Evolutionary conservation across 2,888 invertebrate species (phyloP).

Genomic region (Chydorus sphaericus): DNA sequence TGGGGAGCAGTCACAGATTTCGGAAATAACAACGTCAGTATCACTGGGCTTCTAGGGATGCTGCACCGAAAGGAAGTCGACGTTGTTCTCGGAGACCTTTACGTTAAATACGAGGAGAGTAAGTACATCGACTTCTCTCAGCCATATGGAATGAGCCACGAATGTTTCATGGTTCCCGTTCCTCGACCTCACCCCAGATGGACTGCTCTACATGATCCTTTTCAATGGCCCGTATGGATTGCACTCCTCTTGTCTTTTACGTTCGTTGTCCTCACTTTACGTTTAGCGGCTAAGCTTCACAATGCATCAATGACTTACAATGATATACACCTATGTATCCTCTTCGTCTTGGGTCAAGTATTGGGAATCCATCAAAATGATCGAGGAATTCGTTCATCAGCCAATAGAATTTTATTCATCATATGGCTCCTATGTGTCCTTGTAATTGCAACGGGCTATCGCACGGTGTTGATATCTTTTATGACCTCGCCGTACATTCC

Average conservation of each 20-base stretch:
- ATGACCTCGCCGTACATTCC: slow-evolving; percentile 22
- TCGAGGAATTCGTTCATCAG: background rate
- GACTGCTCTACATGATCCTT: slow-evolving; percentile 11
- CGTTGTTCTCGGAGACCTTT: slow-evolving; percentile 3
- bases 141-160: slow-evolving; percentile 2
- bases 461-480: slow-evolving; percentile 32
- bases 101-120: background rate
- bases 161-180: slow-evolving; percentile 9
- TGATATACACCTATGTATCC: too few species aligned
- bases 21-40: background rate
- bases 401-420: background rate
- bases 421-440: slow-evolving; percentile 3
- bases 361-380: background rate
- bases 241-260: background rate
- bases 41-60: slow-evolving; percentile 6
- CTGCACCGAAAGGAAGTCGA: slow-evolving; percentile 5
- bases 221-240: background rate
- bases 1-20: slow-evolving; percentile 3
- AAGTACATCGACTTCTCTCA: slow-evolving; percentile 9
- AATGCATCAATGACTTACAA: too few species aligned
- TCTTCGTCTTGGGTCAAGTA: background rate
- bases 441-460: slow-evolving; percentile 38
- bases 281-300: background rate
- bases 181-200: slow-evolving; percentile 8
- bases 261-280: background rate